Evolutionary conservation across 1,140 invertebrate genomes (phyloP).

Genomic region (Lasioglossum baleicum): DNA sequence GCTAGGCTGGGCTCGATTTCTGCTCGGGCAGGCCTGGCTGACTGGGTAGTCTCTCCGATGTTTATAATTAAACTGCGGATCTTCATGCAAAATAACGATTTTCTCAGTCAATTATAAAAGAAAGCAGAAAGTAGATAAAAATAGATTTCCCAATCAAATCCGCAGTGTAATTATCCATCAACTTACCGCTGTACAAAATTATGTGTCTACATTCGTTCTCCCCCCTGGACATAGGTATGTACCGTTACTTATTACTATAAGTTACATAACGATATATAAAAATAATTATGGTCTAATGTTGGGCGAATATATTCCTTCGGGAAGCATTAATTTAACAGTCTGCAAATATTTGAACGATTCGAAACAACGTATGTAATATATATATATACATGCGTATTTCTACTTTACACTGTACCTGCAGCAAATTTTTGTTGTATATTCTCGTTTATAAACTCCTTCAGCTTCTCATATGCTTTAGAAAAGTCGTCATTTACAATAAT

Average conservation of each 20-base stretch:
- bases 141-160: no score
- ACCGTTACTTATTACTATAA: not conserved
- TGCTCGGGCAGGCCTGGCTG: no score
- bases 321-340: slow-evolving; percentile 1
- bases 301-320: not conserved
- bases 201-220: slow-evolving; percentile 10
- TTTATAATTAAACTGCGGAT: not conserved
- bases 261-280: slow-evolving; percentile 16
- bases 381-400: not conserved
- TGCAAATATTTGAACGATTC: slow-evolving; percentile 10
- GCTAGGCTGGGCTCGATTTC: no score
- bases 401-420: slow-evolving; percentile 21
- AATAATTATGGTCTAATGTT: slow-evolving; percentile 30
- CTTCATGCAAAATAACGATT: no score
- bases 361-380: not conserved
- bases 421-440: slow-evolving; percentile 25
- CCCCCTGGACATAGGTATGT: not conserved
- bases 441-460: slow-evolving; percentile 80
- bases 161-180: no score
- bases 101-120: no score
- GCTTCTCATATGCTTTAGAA: slow-evolving; percentile 91
- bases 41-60: not conserved
- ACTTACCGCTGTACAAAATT: slow-evolving; percentile 22
- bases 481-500: slow-evolving; percentile 95
- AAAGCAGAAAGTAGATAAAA: no score